A percentile compares a stretch with the other conserved stretches of the same genome.
Conservation (phyloP, 1,140 invertebrate genomes). For the Rhizoglyphus robini region DNA sequence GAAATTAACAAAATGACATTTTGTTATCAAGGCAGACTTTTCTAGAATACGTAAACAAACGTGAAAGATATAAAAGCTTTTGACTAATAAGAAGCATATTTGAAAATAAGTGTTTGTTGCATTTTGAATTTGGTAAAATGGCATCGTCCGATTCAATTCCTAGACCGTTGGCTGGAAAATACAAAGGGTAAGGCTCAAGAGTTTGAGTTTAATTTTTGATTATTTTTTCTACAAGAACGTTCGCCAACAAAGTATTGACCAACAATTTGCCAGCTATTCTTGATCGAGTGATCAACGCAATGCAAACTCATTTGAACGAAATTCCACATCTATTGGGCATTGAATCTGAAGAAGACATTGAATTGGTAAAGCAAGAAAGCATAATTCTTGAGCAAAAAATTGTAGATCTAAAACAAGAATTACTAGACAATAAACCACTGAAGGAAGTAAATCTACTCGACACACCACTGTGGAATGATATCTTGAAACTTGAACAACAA, state of each 20-base stretch:
- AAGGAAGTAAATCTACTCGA: constrained; percentile 38
- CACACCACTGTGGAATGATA: constrained; percentile 46
- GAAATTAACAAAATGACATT: too few relatives aligned
- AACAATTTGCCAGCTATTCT: constrained; percentile 76
- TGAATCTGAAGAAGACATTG: constrained; percentile 36
- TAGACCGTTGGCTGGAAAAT: constrained; percentile 21
- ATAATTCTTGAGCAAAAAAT: constrained; percentile 59
- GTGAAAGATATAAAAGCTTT: too few relatives aligned
- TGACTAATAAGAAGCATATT: too few relatives aligned
- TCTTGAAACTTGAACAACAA: constrained; percentile 35
- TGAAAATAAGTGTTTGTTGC: too few relatives aligned
- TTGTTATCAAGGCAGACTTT: too few relatives aligned
- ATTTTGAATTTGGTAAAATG: too few relatives aligned
- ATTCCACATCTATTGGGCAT: too few relatives aligned
- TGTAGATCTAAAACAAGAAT: constrained; percentile 74
- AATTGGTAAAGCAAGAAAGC: constrained; percentile 49
- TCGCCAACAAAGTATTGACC: constrained; percentile 67
- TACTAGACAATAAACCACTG: constrained; percentile 76
- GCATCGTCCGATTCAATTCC: background rate
- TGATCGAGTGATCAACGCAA: constrained; percentile 69
- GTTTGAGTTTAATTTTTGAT: too few relatives aligned
- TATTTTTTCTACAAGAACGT: constrained; percentile 48
- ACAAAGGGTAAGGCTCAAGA: constrained; percentile 23
- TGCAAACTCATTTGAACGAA: too few relatives aligned
- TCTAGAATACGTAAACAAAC: too few relatives aligned